Conservation (phyloP, 2,797 vertebrate genomes). For the Macrochelys suwanniensis region DNA sequence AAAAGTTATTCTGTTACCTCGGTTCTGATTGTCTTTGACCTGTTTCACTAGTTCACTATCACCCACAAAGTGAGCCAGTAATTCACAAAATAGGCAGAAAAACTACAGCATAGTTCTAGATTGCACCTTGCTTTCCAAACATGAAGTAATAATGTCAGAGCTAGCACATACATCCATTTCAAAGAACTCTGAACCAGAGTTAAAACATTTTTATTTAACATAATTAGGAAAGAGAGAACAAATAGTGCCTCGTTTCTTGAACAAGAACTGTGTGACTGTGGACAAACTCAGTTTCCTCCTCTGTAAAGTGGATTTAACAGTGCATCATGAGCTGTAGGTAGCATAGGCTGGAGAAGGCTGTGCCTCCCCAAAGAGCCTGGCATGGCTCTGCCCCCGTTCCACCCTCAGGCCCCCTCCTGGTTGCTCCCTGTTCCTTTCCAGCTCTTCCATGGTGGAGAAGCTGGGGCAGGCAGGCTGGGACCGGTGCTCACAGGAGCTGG, state of each 20-base stretch:
- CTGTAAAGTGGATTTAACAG: constrained; percentile 24
- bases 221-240: background rate
- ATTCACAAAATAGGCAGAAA: background rate
- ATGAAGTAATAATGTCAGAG: background rate
- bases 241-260: background rate
- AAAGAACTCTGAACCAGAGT: background rate
- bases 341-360: too few relatives aligned
- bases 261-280: background rate
- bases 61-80: constrained; percentile 2
- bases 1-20: background rate
- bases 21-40: background rate
- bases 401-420: too few relatives aligned
- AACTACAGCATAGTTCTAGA: background rate
- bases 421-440: too few relatives aligned
- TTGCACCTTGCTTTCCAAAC: constrained; percentile 15
- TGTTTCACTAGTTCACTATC: background rate
- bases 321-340: too few relatives aligned
- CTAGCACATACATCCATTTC: background rate
- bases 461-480: too few relatives aligned
- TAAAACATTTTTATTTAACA: constrained; percentile 6
- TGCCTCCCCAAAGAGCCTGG: too few relatives aligned
- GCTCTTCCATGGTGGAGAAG: too few relatives aligned
- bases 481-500: too few relatives aligned
- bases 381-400: too few relatives aligned
- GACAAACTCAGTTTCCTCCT: constrained; percentile 4